These are phyloP conservation scores for Tachysurus fulvidraco DNA, from an alignment of 2,113 vertebrate species.

Conservation along the genomic window DNA sequence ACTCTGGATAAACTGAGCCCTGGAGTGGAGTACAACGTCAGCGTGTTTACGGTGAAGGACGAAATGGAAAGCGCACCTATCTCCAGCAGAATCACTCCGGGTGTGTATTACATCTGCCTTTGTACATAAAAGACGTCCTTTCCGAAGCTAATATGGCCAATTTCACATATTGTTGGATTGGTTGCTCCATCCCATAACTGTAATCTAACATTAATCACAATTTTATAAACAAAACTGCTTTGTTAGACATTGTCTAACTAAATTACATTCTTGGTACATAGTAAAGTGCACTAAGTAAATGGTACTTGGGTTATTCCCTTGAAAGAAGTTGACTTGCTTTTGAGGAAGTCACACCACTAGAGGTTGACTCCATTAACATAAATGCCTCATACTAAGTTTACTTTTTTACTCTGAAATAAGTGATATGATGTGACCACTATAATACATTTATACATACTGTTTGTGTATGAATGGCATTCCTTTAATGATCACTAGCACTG, in stretches of 20 bases:
- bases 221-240: neutral
- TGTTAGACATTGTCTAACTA: neutral
- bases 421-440: conserved; percentile 9
- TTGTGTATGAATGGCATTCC: neutral
- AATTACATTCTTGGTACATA: neutral
- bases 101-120: conserved; percentile 68
- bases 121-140: neutral
- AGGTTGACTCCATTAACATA: neutral
- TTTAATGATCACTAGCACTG: too few relatives aligned
- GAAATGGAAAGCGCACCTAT: conserved; percentile 87
- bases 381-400: neutral
- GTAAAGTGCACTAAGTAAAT: neutral
- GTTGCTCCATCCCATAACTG: neutral
- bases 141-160: neutral
- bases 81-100: conserved; percentile 83
- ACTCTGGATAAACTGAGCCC: conserved; percentile 90
- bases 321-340: neutral
- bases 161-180: neutral
- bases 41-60: conserved; percentile 87
- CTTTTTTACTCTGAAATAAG: conserved; percentile 7
- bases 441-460: neutral
- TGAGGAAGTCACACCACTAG: neutral
- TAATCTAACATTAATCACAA: neutral
- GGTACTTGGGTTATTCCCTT: neutral
- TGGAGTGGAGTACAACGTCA: conserved; percentile 94